Evolutionary conservation across 2,797 vertebrate species (phyloP), one percentile per base, ranked within the genome.

Genomic region (Melanotaenia trifasciata): DNA sequence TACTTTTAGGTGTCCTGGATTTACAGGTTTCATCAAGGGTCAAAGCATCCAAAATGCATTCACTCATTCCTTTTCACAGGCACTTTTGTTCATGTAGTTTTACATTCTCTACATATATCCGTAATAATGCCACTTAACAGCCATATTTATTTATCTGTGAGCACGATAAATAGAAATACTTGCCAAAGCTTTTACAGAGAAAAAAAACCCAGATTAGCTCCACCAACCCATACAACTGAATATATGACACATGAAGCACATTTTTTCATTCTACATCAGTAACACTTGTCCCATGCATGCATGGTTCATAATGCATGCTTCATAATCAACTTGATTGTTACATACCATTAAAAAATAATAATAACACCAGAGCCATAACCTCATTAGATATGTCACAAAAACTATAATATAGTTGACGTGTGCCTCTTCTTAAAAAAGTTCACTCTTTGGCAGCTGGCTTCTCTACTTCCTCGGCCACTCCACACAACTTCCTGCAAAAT

Each of bases 401-500:
- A 13, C 1, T 12, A 20, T 60, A 33, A 54, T 32, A 14, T 36
- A 0, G 22, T 24, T 24, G 7, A 1, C 1, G 20, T 24, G 3
- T 12, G 20, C 2, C 32, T 35, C 6, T 50, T 18, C 22, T 28
- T 26, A 3, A 1, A 36, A 62, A 61, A 47, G 35, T 62, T 71
- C 3, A 53, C 13, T 72, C 26, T 67, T 0, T 50, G 35, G 40
- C 62, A 20, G 65, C 0, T 30, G 16, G 32, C 53, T 58, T 43
- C 54, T 78, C 7, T 43, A 18, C 3, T 32, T 24, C n/a, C 22
- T 62, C 67, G 33, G 26, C 0, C 5, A 71, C 22, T 20, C 67
- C 89, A 84, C 93, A 94, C 62, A 94, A 45, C 51, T 76, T 88
- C 78, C 94, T 94, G 73, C 10, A 85, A 88, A 86, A 71, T 5